phyloP scores from a whole-genome alignment of 2,888 invertebrate genomes.

The Isotomurus palustris region DNA sequence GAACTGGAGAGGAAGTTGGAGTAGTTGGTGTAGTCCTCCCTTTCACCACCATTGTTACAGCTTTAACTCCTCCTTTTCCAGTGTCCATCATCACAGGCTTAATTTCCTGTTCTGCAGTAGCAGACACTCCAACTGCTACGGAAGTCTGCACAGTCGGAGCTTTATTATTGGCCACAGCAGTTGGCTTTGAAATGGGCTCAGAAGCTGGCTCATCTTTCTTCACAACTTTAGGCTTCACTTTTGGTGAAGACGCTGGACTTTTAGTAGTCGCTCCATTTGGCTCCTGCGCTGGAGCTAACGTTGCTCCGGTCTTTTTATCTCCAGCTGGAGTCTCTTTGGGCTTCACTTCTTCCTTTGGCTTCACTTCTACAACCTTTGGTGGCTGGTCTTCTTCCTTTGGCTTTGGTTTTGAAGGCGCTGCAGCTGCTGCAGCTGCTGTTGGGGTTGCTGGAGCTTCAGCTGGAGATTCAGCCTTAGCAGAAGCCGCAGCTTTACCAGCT shows the following conservation, averaged over 20 bases:
- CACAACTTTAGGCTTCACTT: slow-evolving; percentile 10
- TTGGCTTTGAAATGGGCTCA: background rate
- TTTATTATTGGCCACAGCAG: background rate
- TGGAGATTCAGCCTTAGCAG: slow-evolving; percentile 14
- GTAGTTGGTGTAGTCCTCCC: slow-evolving; percentile 31
- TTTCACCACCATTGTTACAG: slow-evolving; percentile 37
- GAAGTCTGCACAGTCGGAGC: background rate
- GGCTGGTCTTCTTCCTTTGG: slow-evolving; percentile 4
- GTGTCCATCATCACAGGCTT: slow-evolving; percentile 39
- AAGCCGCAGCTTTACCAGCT: background rate
- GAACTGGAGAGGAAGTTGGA: slow-evolving; percentile 6
- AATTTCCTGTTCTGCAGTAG: slow-evolving; percentile 49
- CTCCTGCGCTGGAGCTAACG: background rate
- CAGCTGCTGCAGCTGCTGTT: slow-evolving; percentile 2
- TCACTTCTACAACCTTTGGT: background rate
- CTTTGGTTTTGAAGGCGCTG: slow-evolving; percentile 1
- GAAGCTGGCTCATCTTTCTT: background rate
- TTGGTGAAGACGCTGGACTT: slow-evolving; percentile 6
- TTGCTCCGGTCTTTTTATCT: background rate
- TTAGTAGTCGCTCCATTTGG: slow-evolving; percentile 11
- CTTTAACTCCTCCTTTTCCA: slow-evolving; percentile 33
- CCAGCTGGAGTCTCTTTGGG: background rate
- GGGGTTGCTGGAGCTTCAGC: background rate
- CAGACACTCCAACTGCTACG: background rate
- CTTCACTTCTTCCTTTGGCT: slow-evolving; percentile 11